These are phyloP conservation scores for Emberiza fucata DNA, from an alignment of 2,113 vertebrate genomes.

Conservation along the genomic window DNA sequence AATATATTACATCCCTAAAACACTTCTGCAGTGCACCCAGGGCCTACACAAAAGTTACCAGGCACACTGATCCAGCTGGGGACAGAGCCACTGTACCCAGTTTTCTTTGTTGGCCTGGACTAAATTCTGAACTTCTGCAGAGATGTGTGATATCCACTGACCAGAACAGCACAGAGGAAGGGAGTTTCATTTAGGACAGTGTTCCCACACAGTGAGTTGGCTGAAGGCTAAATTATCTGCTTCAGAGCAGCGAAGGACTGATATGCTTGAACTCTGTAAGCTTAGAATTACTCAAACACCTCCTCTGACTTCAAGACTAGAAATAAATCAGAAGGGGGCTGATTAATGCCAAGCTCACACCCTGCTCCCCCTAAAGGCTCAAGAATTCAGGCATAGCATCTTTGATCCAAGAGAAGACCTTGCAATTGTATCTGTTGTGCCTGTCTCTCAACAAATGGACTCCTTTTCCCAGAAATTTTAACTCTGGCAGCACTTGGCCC, in stretches of 20 bases:
- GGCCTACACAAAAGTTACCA: not conserved
- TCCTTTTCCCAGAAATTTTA: not conserved
- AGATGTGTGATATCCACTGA: not conserved
- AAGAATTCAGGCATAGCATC: not conserved
- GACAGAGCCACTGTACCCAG: not conserved
- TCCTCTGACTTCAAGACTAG: not conserved
- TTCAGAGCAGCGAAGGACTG: not conserved
- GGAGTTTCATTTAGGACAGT: not conserved
- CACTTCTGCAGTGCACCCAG: not conserved
- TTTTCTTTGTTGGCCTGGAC: not conserved
- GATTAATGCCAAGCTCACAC: not conserved
- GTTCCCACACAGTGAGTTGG: not conserved
- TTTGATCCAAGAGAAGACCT: not conserved
- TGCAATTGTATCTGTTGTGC: not conserved
- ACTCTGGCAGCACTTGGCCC: not conserved
- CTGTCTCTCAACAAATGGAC: not conserved
- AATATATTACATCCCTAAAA: not conserved
- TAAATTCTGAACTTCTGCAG: not conserved
- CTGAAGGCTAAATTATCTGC: not conserved
- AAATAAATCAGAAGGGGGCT: not conserved
- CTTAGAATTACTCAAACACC: not conserved
- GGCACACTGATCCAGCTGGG: not conserved
- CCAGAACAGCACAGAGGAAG: not conserved
- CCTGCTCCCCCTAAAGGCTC: not conserved
- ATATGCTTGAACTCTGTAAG: not conserved